Percentiles rank a stretch among this genome's conserved stretches.
phyloP scores from a whole-genome alignment of 2,113 vertebrate species.

The Acrocephalus kingi region DNA sequence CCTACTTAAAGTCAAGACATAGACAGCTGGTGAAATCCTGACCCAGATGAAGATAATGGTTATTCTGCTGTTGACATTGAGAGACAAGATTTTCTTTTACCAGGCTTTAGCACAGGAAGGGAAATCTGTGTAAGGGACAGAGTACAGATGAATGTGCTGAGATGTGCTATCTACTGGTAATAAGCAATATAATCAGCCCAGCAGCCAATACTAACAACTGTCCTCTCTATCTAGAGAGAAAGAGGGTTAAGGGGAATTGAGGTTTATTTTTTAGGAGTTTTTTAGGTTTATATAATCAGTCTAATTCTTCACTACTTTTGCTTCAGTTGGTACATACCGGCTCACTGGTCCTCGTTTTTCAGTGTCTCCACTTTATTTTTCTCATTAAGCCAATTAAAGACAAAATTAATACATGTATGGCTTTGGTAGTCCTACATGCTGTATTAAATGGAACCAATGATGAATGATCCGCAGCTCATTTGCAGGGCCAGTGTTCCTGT shows the following conservation, averaged over 20 bases:
- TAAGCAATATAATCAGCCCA: neutral
- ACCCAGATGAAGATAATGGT: neutral
- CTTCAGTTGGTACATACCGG: neutral
- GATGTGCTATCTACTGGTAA: neutral
- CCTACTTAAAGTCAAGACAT: neutral
- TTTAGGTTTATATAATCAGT: neutral
- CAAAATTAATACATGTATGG: neutral
- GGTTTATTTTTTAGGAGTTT: neutral
- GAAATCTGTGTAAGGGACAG: neutral
- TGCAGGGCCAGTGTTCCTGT: neutral
- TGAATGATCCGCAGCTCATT: neutral
- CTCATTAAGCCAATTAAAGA: neutral
- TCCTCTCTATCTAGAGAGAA: neutral
- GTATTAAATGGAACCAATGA: neutral
- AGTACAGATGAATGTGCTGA: neutral
- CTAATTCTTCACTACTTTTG: neutral
- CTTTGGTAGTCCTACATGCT: neutral
- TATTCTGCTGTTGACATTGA: neutral
- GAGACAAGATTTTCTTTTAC: neutral
- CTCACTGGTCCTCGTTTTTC: neutral
- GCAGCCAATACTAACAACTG: neutral
- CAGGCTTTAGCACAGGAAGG: neutral
- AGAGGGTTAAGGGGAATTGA: fast-evolving
- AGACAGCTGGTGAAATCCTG: neutral
- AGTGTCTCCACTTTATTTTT: neutral